Conservation (phyloP, 2,113 vertebrate genomes). For the Trogon surrucura region DNA sequence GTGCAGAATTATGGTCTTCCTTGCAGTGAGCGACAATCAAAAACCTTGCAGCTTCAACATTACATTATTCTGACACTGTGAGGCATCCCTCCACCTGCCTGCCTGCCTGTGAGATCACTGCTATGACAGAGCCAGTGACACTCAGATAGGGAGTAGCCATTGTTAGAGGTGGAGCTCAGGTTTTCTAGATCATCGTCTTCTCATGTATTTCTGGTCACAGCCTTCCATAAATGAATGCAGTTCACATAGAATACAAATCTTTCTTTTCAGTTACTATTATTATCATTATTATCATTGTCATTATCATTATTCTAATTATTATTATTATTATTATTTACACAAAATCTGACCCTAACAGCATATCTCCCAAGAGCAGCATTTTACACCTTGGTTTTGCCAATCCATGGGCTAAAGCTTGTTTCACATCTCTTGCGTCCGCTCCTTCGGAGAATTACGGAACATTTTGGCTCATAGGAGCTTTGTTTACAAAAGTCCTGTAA, state of each 20-base stretch:
- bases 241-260: background rate
- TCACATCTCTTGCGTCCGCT: background rate
- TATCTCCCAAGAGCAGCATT: background rate
- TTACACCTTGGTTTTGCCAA: background rate
- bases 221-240: background rate
- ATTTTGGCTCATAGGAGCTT: background rate
- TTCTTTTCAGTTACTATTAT: background rate
- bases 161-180: background rate
- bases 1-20: background rate
- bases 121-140: background rate
- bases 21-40: background rate
- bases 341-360: background rate
- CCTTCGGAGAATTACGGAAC: background rate
- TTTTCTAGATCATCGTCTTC: background rate
- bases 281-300: background rate
- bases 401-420: background rate
- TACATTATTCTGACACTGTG: background rate
- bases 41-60: background rate
- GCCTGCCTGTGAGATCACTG: background rate
- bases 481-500: background rate
- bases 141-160: background rate
- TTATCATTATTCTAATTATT: background rate
- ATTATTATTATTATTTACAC: background rate
- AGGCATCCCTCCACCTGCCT: background rate
- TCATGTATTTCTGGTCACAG: background rate